Evolutionary conservation across 2,888 invertebrate genomes (phyloP), one percentile per base, ranked within the genome.

Genomic region (Taphrorychus bicolor): DNA sequence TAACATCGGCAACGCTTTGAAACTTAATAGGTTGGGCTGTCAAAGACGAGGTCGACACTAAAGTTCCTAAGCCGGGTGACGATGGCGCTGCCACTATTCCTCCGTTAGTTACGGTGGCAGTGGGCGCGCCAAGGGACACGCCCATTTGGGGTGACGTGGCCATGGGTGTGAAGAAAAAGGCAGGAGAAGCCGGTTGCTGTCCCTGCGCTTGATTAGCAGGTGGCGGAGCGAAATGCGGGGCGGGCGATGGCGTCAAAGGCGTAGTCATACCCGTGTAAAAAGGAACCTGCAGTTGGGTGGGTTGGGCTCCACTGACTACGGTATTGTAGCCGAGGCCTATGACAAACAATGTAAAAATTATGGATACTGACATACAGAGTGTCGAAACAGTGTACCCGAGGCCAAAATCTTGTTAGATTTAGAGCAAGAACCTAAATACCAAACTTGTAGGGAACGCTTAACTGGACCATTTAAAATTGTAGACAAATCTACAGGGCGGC

Each of bases 1-100:
- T 86, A 63, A 87, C 86, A 76, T 87, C 87, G 48, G 84, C 83
- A 61, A 86, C 84, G 63, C 80, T 81, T 69, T 80, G 82, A 70
- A 82, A 81, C 73, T 82, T 82, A 53, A 80, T 75, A 18, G 80
- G 80, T 72, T 73, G 76, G 17, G 71, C 63, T 7, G 72, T 66
- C n/a, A 69, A 57, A 5, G 70, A 48, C 0, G 73, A 62, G 3
- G 71, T 62, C 14, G 70, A 65, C 21, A 71, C 71, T n/a, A 70
- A 19, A n/a, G 70, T 61, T 7, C 64, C 61, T 42, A 70, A 53
- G n/a, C 70, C 66, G 5, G 71, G 69, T 11, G 73, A 52, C 11
- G 58, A 54, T 0, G 69, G 56, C n/a, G 65, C 45, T n/a, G 61
- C 22, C 0, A 58, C 53, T 5, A 65, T 22, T 5, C 58, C 61